Percentiles rank a stretch among this genome's conserved stretches.
phyloP scores from a whole-genome alignment of 2,888 invertebrate species.

The Linnaemya tessellans region DNA sequence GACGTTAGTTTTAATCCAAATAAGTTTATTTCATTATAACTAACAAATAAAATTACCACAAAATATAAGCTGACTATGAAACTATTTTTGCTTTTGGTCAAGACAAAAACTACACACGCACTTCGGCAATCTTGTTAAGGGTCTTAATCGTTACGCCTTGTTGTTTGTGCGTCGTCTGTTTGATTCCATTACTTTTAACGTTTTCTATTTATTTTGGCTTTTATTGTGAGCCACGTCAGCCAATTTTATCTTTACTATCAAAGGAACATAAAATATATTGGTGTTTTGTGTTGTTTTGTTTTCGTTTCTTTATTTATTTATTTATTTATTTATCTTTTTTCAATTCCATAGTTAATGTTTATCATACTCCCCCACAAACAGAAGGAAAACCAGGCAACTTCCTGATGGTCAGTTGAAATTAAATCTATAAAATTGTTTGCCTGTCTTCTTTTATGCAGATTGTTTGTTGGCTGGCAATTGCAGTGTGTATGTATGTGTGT shows the following conservation, averaged over 20 bases:
- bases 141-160: constrained; percentile 70
- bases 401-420: constrained; percentile 77
- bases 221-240: constrained; percentile 69
- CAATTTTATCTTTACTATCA: constrained; percentile 67
- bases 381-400: constrained; percentile 27
- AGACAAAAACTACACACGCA: constrained; percentile 29
- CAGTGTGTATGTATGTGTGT: background rate
- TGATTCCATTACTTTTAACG: background rate
- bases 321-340: constrained; percentile 61
- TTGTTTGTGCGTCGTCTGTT: constrained; percentile 48
- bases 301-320: constrained; percentile 12
- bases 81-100: constrained; percentile 51
- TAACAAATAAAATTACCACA: constrained; percentile 60
- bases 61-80: constrained; percentile 63
- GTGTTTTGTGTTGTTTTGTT: too few species aligned
- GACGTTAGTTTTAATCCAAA: constrained; percentile 54
- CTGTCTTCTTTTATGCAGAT: constrained; percentile 74
- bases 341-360: constrained; percentile 48
- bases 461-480: constrained; percentile 64
- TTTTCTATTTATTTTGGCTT: constrained; percentile 37
- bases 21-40: constrained; percentile 48
- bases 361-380: background rate
- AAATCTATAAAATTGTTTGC: constrained; percentile 79
- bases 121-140: constrained; percentile 50
- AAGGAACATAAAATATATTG: constrained; percentile 62